Percentiles rank a stretch among this genome's conserved stretches.
Evolutionary conservation across 2,888 invertebrate genomes (phyloP).

Genomic region (Trachelus tabidus): DNA sequence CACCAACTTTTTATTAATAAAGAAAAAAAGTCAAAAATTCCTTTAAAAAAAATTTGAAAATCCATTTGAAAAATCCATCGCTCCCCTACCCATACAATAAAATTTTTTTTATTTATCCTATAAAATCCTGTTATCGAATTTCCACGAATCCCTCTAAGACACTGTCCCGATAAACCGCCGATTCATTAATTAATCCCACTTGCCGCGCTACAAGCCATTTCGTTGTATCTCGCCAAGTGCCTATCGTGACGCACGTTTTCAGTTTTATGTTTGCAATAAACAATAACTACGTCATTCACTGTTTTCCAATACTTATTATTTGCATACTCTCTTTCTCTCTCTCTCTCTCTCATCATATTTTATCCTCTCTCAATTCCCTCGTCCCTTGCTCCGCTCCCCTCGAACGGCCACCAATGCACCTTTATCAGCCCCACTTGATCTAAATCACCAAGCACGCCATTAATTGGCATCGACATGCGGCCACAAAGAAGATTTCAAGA

Average conservation of each 20-base stretch:
- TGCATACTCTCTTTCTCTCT: neutral
- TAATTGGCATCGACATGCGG: too few relatives aligned
- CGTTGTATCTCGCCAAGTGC: too few relatives aligned
- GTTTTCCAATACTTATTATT: neutral
- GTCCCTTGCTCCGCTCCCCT: neutral
- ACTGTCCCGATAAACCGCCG: conserved; percentile 5
- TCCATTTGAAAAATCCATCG: neutral
- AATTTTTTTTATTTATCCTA: neutral
- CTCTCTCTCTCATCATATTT: neutral
- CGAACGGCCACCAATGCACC: neutral
- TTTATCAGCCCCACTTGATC: too few relatives aligned
- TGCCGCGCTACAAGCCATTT: neutral
- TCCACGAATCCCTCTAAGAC: neutral
- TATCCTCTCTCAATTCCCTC: neutral
- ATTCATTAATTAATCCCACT: neutral
- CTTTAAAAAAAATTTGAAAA: neutral
- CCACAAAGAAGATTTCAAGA: too few relatives aligned
- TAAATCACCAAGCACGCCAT: too few relatives aligned
- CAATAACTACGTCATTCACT: neutral
- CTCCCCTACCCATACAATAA: neutral
- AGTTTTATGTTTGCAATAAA: neutral
- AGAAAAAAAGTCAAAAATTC: too few relatives aligned
- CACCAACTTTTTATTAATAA: neutral
- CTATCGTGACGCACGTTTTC: neutral
- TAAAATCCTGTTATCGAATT: neutral